Evolutionary conservation across 2,113 vertebrate species (phyloP), one percentile per base, ranked within the genome.

Genomic region (Gila orcuttii): DNA sequence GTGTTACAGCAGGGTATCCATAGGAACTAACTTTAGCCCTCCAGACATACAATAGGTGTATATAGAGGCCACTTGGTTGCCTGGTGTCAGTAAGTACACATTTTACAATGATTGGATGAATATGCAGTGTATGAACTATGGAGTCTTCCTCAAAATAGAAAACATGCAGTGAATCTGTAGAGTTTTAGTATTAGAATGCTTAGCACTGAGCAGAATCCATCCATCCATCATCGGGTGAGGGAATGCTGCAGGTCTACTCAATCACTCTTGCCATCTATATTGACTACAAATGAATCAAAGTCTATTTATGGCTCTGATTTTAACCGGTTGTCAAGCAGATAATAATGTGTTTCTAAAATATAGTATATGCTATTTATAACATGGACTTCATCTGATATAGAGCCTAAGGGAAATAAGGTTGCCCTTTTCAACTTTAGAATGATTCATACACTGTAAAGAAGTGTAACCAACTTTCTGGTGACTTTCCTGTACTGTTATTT

Each of bases 1-100:
- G 12, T 77, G 79, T 88, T 77, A 77, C 82, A 78, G 78, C 42
- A 9, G 17, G 17, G 87, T 90, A 89, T 89, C 91, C 85, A 84
- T 83, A 82, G 86, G 74, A 91, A 90, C 85, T 86, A 85, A 85
- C 33, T 68, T 36, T 13, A 57, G 68, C 3, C 62, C 57, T 66
- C 52, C 83, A 69, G 6, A 28, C 42, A 31, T 23, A 82, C 77
- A 42, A 60, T 62, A 21, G n/a, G 42, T 45, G 12, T 17, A 52
- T 68, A 50, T 52, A 23, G 25, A 52, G 79, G n/a, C 23, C 79
- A 31, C 59, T 68, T 81, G 60, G 57, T 42, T 45, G 23, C 57
- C 57, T 45, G 59, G 79, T 47, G 17, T 80, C 28, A 52, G 33
- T 23, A 60, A 15, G 36, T 6, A 25, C 33, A 62, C 79, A 82